phyloP scores from a whole-genome alignment of 2,113 vertebrate species.

The Paramisgurnus dabryanus region DNA sequence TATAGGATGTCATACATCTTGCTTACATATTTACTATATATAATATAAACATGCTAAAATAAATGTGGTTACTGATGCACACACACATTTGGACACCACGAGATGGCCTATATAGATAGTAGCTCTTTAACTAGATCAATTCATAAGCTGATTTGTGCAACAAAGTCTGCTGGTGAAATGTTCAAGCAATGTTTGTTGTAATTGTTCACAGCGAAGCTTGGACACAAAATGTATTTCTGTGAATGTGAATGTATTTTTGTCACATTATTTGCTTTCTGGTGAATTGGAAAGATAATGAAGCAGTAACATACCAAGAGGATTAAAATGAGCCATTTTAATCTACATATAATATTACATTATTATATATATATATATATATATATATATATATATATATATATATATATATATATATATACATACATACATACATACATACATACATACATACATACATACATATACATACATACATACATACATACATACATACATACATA shows the following conservation, averaged over 20 bases:
- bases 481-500: no score
- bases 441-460: no score
- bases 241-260: neutral
- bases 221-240: neutral
- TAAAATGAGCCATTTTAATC: no score
- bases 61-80: no score
- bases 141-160: neutral
- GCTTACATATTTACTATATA: no score
- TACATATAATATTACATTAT: no score
- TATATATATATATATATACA: no score
- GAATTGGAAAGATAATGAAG: neutral
- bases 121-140: neutral
- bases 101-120: neutral
- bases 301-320: neutral
- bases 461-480: no score
- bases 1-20: neutral
- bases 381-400: no score
- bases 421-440: no score
- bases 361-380: no score
- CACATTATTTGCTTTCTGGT: neutral
- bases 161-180: neutral
- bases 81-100: neutral
- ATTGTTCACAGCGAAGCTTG: neutral
- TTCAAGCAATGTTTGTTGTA: conserved; percentile 8
- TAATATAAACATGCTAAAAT: no score